A percentile compares a stretch with the other conserved stretches of the same genome.
These are phyloP conservation scores for Psittacara wagleri DNA, from an alignment of 2,113 vertebrate species.

Conservation along the genomic window DNA sequence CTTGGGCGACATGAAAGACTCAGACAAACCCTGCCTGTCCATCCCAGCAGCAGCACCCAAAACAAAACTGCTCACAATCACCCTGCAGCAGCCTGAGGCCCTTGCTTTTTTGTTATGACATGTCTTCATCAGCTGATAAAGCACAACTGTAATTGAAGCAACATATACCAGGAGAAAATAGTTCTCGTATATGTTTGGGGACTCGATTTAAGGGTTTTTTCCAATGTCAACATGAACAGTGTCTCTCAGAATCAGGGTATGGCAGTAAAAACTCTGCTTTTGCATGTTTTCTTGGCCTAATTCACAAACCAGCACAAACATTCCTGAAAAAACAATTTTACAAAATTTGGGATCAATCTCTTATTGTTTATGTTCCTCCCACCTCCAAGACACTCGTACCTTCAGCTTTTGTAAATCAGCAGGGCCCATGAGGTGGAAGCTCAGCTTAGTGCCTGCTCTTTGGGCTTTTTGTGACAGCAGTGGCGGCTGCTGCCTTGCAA, in stretches of 20 bases:
- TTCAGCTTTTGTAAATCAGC: background rate
- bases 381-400: background rate
- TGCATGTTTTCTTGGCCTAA: background rate
- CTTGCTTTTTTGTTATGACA: background rate
- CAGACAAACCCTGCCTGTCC: background rate
- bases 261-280: background rate
- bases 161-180: background rate
- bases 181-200: background rate
- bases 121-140: background rate
- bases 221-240: background rate
- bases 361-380: background rate
- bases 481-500: background rate
- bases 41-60: background rate
- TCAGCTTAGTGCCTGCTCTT: background rate
- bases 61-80: background rate
- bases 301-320: background rate
- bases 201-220: background rate
- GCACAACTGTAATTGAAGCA: background rate
- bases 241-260: background rate
- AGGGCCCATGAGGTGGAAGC: fast-evolving
- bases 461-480: background rate
- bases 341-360: background rate
- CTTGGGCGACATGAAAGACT: background rate
- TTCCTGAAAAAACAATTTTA: background rate
- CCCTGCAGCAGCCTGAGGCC: fast-evolving